phyloP scores from a whole-genome alignment of 2,797 vertebrate species.

The Parambassis ranga region DNA sequence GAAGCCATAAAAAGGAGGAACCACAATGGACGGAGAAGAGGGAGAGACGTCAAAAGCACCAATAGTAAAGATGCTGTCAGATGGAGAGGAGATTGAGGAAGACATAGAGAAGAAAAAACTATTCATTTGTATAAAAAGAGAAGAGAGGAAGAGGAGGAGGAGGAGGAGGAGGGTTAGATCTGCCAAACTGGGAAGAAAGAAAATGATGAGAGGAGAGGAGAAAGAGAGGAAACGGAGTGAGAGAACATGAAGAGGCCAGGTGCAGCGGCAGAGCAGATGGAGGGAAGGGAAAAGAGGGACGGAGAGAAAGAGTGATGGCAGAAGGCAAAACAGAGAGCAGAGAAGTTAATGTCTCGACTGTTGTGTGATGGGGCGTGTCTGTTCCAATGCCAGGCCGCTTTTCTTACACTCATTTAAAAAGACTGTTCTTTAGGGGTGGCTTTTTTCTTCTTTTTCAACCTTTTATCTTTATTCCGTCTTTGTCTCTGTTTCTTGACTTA shows the following conservation, averaged over 20 bases:
- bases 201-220: conserved; percentile 42
- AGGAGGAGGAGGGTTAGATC: conserved; percentile 26
- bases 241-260: conserved; percentile 72
- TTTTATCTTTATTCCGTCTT: conserved; percentile 17
- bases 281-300: conserved; percentile 49
- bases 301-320: conserved; percentile 56
- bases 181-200: conserved; percentile 28
- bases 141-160: conserved; percentile 4
- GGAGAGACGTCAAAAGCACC: conserved; percentile 13
- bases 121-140: conserved; percentile 34
- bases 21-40: conserved; percentile 2
- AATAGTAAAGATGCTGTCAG: conserved; percentile 18
- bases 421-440: background rate
- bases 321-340: conserved; percentile 42
- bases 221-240: conserved; percentile 63
- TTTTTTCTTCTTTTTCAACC: conserved; percentile 23
- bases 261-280: conserved; percentile 68
- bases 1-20: background rate
- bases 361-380: conserved; percentile 78
- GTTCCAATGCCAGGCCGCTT: conserved; percentile 62
- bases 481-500: conserved; percentile 17
- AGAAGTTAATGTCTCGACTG: conserved; percentile 69
- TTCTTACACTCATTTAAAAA: conserved; percentile 61
- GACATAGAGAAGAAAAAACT: conserved; percentile 40
- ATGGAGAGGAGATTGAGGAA: conserved; percentile 33